These are phyloP conservation scores for Potamilus streckersoni DNA, from an alignment of 1,140 invertebrate genomes.

Conservation along the genomic window DNA sequence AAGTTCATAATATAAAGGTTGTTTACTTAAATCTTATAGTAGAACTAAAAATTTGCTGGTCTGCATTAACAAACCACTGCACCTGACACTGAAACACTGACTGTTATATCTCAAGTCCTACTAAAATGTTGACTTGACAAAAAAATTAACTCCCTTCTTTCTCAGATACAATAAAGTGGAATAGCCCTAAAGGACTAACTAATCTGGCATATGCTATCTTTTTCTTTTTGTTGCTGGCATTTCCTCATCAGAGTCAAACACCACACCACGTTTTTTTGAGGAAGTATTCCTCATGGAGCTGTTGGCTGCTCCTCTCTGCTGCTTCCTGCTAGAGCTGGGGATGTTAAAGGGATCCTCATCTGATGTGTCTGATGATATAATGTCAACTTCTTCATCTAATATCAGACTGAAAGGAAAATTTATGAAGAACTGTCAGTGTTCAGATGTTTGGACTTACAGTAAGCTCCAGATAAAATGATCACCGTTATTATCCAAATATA, in stretches of 20 bases:
- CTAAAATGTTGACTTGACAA: too few relatives aligned
- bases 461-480: background rate
- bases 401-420: constrained; percentile 13
- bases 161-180: too few relatives aligned
- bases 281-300: constrained; percentile 1
- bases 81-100: too few relatives aligned
- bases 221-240: constrained; percentile 30
- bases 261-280: constrained; percentile 15
- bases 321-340: constrained; percentile 22
- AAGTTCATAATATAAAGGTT: too few relatives aligned
- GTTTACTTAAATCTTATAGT: too few relatives aligned
- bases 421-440: constrained; percentile 1
- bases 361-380: constrained; percentile 31
- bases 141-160: too few relatives aligned
- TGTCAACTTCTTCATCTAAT: constrained; percentile 30
- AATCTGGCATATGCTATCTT: constrained; percentile 5
- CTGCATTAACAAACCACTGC: too few relatives aligned
- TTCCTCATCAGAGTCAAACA: constrained; percentile 46
- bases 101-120: too few relatives aligned
- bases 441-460: background rate
- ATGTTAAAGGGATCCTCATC: constrained; percentile 36
- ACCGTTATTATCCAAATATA: background rate
- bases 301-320: constrained; percentile 8
- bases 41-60: too few relatives aligned
- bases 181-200: too few relatives aligned